Base-by-base conservation (phyloP, 2,113 vertebrate genomes). In the Dendrocopos noguchii region DNA sequence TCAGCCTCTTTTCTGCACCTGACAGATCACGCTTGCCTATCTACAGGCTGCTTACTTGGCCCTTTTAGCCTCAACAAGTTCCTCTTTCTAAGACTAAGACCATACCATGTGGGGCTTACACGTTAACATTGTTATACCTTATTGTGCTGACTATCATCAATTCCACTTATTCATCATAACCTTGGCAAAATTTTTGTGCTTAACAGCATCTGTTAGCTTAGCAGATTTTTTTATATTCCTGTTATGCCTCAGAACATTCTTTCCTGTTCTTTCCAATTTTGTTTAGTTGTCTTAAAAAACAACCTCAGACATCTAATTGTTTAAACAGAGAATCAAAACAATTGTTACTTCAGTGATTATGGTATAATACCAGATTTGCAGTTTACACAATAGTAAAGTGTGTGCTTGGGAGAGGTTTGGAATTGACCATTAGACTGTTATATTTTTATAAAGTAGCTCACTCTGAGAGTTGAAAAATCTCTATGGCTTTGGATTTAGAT, bases 401-500 rank as follows among this genome's bases (percentile, higher is more conserved):
- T 0, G 1, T 63, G 19, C 33, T 83, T 93, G 33, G 15, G 21
- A 85, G 83, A 74, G 80, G 7, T 80, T 52, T 72, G n/a, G 27
- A 28, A 24, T 28, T 4, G 10, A 56, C 34, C 6, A 44, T 67
- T 61, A 77, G 21, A n/a, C 19, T 73, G 12, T 52, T 60, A 46
- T 84, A 90, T 87, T 87, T 79, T 68, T n/a, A 50, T 36, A 55
- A 82, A 84, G 46, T 34, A 33, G 5, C n/a, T 89, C 28, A 76
- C 7, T 7, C 65, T 73, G 33, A 68, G 78, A 91, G 72, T 87
- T 95, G 47, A 93, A 95, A 94, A 84, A 55, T 60, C 78, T 80
- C 67, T 95, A 86, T 96, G 74, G 61, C 76, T 76, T 95, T 97
- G 67, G 33, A 82, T 96, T 97, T 91, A 95, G 88, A 87, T 81